Base-by-base conservation (phyloP, 2,113 vertebrate genomes). In the Gorilla gorilla region DNA sequence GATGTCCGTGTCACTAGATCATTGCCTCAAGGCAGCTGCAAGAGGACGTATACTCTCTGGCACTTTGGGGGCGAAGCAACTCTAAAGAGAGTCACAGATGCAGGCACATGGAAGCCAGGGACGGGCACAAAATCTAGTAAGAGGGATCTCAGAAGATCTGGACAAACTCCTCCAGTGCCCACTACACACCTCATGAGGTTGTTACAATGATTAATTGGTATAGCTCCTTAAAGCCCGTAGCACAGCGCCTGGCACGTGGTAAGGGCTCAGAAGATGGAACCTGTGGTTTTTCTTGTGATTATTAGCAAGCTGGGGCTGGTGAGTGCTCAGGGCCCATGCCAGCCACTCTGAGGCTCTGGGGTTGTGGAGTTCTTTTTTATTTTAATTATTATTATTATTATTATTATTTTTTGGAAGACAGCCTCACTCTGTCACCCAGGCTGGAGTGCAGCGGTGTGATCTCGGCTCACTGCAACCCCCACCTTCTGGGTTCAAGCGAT, bases 121-220 rank as follows among this genome's bases (percentile, higher is more conserved):
- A 0, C 12, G 43, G 89, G 45, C 73, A 73, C 4, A 17, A 35
- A 61, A 79, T 32, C n/a, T 45, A 16, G 75, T 14, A 16, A 30
- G 40, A 84, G 27, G 61, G 79, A 38, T 12, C n/a, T 27, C 82
- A 0, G 30, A 43, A 35, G 27, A 5, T 22, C 30, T 5, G 10
- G 66, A n/a, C 27, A 48, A 76, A 35, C 32, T 70, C 61, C 52
- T 20, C 25, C 1, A 2, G 11, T 43, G 70, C 4, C 40, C 80
- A 30, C 25, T 18, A 14, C 6, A 20, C 4, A 35, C n/a, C 38
- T 55, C 1, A 0, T 3, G 5, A 11, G 12, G 11, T 16, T 52
- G 50, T 45, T 32, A 30, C 2, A 9, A 61, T 22, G 61, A 59
- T 66, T n/a, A 61, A 55, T 73, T 38, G 57, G 52, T 22, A 1